These are phyloP conservation scores for Drosophila teissieri DNA, from an alignment of 1,140 invertebrate genomes.

Conservation along the genomic window DNA sequence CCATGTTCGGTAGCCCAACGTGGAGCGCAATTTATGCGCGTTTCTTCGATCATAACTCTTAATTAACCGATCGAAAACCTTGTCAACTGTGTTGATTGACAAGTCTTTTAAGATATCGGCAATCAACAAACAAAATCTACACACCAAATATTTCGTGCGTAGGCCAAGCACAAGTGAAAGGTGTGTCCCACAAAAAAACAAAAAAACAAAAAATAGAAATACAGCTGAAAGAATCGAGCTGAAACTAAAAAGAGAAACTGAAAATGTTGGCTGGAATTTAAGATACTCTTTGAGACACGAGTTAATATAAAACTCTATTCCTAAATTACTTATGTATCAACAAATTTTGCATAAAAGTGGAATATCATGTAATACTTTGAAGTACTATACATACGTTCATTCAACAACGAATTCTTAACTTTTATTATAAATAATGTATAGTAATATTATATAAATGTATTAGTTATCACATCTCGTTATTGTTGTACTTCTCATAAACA, in stretches of 20 bases:
- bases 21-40: constrained; percentile 70
- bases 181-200: constrained; percentile 47
- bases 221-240: constrained; percentile 19
- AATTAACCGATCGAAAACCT: constrained; percentile 72
- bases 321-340: too few relatives aligned
- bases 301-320: neutral
- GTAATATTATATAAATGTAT: too few relatives aligned
- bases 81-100: constrained; percentile 81
- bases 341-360: too few relatives aligned
- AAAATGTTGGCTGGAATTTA: neutral
- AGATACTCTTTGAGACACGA: neutral
- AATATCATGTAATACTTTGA: too few relatives aligned
- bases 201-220: constrained; percentile 6
- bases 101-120: constrained; percentile 77
- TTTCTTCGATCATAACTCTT: constrained; percentile 78
- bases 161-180: constrained; percentile 69
- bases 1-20: constrained; percentile 13
- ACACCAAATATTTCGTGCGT: constrained; percentile 60
- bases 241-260: constrained; percentile 45
- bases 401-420: too few relatives aligned
- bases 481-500: neutral
- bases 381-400: too few relatives aligned
- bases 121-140: constrained; percentile 61
- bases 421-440: too few relatives aligned
- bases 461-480: neutral